Conservation (phyloP, 2,113 vertebrate genomes). For the Crotalus tigris region DNA sequence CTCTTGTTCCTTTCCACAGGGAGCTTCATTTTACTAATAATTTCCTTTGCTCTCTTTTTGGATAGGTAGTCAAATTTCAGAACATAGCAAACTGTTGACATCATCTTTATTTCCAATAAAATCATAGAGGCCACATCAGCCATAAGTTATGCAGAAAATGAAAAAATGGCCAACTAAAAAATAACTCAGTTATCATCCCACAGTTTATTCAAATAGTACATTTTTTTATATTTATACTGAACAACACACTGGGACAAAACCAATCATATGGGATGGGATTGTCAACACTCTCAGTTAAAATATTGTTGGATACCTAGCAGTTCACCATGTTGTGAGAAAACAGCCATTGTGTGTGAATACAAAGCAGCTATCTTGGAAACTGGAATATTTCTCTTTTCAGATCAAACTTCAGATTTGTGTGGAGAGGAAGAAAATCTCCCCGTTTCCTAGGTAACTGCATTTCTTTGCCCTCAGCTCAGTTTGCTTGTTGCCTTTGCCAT, state of each 20-base stretch:
- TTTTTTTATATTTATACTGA: neutral
- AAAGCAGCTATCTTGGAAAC: neutral
- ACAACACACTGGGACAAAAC: neutral
- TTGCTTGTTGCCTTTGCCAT: neutral
- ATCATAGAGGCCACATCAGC: neutral
- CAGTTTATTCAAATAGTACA: neutral
- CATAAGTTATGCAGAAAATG: neutral
- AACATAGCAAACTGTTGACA: neutral
- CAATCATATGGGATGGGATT: neutral
- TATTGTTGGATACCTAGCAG: neutral
- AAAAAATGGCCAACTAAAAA: neutral
- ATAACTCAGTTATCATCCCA: neutral
- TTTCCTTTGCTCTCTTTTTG: neutral
- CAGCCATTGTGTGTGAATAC: neutral
- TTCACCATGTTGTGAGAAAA: neutral
- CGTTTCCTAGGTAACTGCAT: neutral
- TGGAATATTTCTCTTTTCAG: neutral
- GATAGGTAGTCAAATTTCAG: neutral
- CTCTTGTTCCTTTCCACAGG: neutral
- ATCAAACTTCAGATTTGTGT: neutral
- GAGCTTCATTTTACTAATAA: neutral
- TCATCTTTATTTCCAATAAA: neutral
- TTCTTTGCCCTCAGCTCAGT: neutral
- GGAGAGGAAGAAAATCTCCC: neutral
- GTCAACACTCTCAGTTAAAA: neutral